phyloP scores from a whole-genome alignment of 2,797 vertebrate genomes.

The Lates japonicus region DNA sequence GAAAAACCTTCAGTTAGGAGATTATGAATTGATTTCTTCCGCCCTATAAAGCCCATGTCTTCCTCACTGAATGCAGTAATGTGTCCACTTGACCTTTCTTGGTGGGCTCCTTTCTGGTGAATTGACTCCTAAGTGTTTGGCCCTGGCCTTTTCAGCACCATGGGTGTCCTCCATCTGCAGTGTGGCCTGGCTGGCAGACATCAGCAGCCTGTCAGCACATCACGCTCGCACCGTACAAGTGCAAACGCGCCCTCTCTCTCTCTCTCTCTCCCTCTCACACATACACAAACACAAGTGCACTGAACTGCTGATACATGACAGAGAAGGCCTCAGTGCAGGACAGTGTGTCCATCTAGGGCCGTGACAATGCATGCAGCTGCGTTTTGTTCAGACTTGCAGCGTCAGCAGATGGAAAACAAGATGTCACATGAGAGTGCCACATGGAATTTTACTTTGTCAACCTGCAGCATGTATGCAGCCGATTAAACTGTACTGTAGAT shows the following conservation, averaged over 20 bases:
- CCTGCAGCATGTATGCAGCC: slow-evolving; percentile 52
- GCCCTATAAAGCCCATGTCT: slow-evolving; percentile 80
- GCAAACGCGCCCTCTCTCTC: slow-evolving; percentile 24
- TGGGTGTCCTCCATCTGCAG: slow-evolving; percentile 76
- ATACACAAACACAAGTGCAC: slow-evolving; percentile 28
- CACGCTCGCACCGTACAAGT: slow-evolving; percentile 31
- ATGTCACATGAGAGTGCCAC: slow-evolving; percentile 12
- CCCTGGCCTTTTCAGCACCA: slow-evolving; percentile 85
- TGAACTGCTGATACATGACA: slow-evolving; percentile 30
- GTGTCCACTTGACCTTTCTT: slow-evolving; percentile 86
- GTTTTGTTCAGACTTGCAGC: slow-evolving; percentile 19
- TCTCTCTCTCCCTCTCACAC: not conserved
- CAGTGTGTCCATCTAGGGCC: not conserved
- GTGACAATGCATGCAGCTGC: slow-evolving; percentile 19
- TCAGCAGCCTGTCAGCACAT: slow-evolving; percentile 72
- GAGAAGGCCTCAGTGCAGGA: slow-evolving; percentile 21
- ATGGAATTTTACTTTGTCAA: slow-evolving; percentile 56
- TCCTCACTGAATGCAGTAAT: slow-evolving; percentile 79
- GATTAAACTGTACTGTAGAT: slow-evolving; percentile 43
- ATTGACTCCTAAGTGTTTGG: slow-evolving; percentile 85
- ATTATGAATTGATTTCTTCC: slow-evolving; percentile 88
- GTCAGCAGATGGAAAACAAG: slow-evolving; percentile 21
- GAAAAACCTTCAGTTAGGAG: slow-evolving; percentile 83
- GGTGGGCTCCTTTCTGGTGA: slow-evolving; percentile 79
- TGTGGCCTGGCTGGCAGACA: slow-evolving; percentile 75